Evolutionary conservation across 2,888 invertebrate genomes (phyloP), one percentile per base, ranked within the genome.

Genomic region (Polyploca ridens): DNA sequence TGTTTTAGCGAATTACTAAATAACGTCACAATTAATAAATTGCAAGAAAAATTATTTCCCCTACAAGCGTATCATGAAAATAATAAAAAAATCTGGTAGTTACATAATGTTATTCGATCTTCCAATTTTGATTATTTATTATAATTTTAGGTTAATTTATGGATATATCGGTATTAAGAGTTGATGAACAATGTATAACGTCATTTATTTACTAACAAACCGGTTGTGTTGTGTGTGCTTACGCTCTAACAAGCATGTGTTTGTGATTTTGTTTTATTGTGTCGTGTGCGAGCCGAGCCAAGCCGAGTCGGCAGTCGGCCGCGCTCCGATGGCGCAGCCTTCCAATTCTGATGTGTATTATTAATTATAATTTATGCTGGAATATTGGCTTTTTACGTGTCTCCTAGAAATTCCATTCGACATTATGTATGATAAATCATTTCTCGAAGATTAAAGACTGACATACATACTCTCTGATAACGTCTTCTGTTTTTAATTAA

Each of bases 151-250:
- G 85, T 87, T 91, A 89, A 84, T 80, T 85, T 85, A 85, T 84
- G 81, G 77, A 85, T 87, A 78, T 87, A 84, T 82, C 78, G 85
- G 83, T 87, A 82, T 85, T 88, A 88, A 84, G 87, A 86, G 86
- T 89, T 87, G 87, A 89, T 86, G 90, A 91, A 90, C 91, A 91
- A 90, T 89, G 82, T 91, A 86, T 88, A 85, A 84, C 82, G 80
- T 88, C 87, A 79, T 89, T 85, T 85, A 89, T 88, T 86, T 91
- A 93, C 94, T 94, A 94, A 94, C 93, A 88, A 89, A 84, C 89
- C 86, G 93, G 93, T 93, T 94, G 93, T 93, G 94, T 93, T 85
- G 93, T 93, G 93, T 92, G 93, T 88, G 91, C 90, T 93, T 91
- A 88, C 84, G 88, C 85, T 83, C 90, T 93, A 93, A 93, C 93